Percentiles rank a stretch among this genome's conserved stretches.
Conservation (phyloP, 2,888 invertebrate genomes). For the Monochamus alternatus region DNA sequence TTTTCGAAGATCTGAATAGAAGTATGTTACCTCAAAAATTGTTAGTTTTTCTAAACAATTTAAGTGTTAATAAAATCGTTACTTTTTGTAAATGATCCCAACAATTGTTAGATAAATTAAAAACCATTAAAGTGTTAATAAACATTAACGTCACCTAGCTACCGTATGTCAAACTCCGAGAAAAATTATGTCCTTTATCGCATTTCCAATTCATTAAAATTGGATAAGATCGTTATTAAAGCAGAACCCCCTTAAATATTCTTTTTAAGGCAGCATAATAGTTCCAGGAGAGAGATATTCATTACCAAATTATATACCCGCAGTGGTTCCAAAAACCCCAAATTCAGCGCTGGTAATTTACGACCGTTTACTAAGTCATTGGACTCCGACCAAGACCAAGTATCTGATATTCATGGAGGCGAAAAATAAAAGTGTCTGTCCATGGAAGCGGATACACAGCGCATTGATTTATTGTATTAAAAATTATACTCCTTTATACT, state of each 20-base stretch:
- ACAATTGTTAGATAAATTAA: not conserved
- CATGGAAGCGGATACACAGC: constrained; percentile 7
- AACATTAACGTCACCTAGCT: constrained; percentile 3
- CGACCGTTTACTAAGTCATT: constrained; percentile 36
- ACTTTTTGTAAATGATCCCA: too few relatives aligned
- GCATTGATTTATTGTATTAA: constrained; percentile 28
- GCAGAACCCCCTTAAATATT: constrained; percentile 22
- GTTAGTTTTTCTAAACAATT: too few relatives aligned
- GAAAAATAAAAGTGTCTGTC: constrained; percentile 27
- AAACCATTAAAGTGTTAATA: too few relatives aligned
- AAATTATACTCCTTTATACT: too few relatives aligned
- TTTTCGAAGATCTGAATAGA: too few relatives aligned
- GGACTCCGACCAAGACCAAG: constrained; percentile 40
- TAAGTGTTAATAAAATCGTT: too few relatives aligned
- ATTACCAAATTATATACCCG: constrained; percentile 43
- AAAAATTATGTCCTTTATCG: constrained; percentile 33
- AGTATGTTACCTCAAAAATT: too few relatives aligned
- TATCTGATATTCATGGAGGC: constrained; percentile 30
- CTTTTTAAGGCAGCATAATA: constrained; percentile 30
- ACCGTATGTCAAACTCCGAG: constrained; percentile 17
- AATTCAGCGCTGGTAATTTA: constrained; percentile 37
- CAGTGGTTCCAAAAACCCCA: constrained; percentile 34
- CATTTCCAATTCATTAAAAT: constrained; percentile 32
- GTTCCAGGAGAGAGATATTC: constrained; percentile 38
- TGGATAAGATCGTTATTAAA: constrained; percentile 25